Evolutionary conservation across 2,888 invertebrate species (phyloP).

Genomic region (Craniophora ligustri): DNA sequence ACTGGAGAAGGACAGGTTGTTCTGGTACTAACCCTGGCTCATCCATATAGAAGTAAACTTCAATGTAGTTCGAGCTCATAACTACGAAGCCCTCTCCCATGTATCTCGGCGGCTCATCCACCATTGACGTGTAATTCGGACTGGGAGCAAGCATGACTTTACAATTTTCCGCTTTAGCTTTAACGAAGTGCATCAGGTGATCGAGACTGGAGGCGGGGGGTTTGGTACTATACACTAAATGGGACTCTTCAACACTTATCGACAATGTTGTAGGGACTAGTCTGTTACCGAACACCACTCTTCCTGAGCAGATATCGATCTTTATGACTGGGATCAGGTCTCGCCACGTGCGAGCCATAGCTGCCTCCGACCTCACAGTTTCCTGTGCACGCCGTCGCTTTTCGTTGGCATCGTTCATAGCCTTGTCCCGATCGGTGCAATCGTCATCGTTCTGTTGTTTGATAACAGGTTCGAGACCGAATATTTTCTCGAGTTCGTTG

Average conservation of each 20-base stretch:
- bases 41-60: slow-evolving; percentile 99
- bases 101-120: slow-evolving; percentile 97
- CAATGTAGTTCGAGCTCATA: slow-evolving; percentile 97
- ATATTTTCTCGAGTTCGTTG: slow-evolving; percentile 94
- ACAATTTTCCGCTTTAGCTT: slow-evolving; percentile 98
- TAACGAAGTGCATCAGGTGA: slow-evolving; percentile 98
- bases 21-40: slow-evolving; percentile 97
- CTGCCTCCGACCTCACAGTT: slow-evolving; percentile 92
- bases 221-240: slow-evolving; percentile 98
- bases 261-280: slow-evolving; percentile 97
- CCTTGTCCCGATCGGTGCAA: slow-evolving; percentile 87
- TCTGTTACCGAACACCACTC: slow-evolving; percentile 98
- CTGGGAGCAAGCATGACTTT: slow-evolving; percentile 98
- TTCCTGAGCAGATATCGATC: slow-evolving; percentile 96
- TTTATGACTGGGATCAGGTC: slow-evolving; percentile 99
- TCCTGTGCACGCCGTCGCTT: slow-evolving; percentile 85
- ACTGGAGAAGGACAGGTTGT: slow-evolving; percentile 95
- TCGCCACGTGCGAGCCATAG: slow-evolving; percentile 96
- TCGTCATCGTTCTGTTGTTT: slow-evolving; percentile 90
- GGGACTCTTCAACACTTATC: slow-evolving; percentile 97
- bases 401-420: slow-evolving; percentile 90
- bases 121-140: slow-evolving; percentile 97
- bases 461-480: slow-evolving; percentile 94
- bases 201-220: slow-evolving; percentile 97
- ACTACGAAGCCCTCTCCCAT: slow-evolving; percentile 99